Base-by-base conservation (phyloP, 2,888 invertebrate genomes). In the Phortica okadai region DNA sequence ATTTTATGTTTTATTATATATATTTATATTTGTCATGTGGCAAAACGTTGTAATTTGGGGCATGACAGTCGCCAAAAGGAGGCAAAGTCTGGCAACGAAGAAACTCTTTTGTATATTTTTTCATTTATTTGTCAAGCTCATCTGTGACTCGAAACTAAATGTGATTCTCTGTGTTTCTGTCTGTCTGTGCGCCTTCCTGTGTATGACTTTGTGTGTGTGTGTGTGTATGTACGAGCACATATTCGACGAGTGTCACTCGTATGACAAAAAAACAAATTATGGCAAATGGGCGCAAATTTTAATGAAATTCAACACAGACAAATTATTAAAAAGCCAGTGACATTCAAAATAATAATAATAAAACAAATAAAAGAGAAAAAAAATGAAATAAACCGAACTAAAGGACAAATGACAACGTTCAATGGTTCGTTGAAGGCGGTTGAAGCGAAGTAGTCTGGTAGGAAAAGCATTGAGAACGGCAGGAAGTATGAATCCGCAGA, bases 281-380 rank as follows among this genome's bases (percentile, higher is more conserved):
- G 87, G 83, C 86, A 87, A 87, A 86, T 87, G 87, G 87, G 85
- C 78, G 80, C 83, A 87, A 85, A 87, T 85, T 86, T 87, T 87
- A 86, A 86, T 86, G 85, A 86, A 87, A 86, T 85, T 86, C 83
- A 83, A 79, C 86, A 82, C 81, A 82, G 79, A 81, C 80, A 80
- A 75, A 76, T 56, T 70, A 64, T 62, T 50, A 56, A 72, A 70
- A 70, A 70, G 54, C 54, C 33, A 56, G 70, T 72, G 70, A 72
- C 70, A 72, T 11, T 14, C 54, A 72, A 72, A 50, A 50, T 50
- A 50, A 50, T 11, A 50, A 50, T 33, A 33, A 33, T 33, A 33
- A 33, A 33, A 33, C 33, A 33, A 33, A 33, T 33, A 33, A 33
- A 21, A 1, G 21, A 21, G 21, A 21, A 33, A 33, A 33, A 33